Conservation (phyloP, 2,888 invertebrate species). For the Adineta ricciae region DNA sequence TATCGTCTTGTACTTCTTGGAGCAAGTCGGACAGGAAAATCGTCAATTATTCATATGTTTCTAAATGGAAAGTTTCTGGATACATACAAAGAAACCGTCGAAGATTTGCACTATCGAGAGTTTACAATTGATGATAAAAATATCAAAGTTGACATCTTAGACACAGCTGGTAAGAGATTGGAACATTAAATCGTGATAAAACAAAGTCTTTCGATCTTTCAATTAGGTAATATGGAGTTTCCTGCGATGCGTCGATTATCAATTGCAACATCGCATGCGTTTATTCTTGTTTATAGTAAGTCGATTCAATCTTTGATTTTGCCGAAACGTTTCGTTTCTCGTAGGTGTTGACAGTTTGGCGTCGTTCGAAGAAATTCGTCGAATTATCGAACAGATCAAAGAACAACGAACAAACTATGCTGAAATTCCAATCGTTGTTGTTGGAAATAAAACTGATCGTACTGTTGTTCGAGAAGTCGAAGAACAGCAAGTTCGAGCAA, state of each 20-base stretch:
- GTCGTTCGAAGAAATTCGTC: conserved; percentile 44
- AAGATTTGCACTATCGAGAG: conserved; percentile 82
- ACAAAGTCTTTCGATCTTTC: not conserved
- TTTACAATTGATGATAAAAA: conserved; percentile 67
- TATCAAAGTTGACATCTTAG: conserved; percentile 77
- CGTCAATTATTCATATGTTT: conserved; percentile 81
- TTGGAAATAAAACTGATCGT: conserved; percentile 79
- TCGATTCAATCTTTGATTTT: not conserved
- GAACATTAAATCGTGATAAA: not conserved
- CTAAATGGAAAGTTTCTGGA: conserved; percentile 75
- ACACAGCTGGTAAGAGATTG: conserved; percentile 61
- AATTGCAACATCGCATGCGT: conserved; percentile 86
- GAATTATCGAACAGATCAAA: conserved; percentile 59
- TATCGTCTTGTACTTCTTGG: conserved; percentile 73
- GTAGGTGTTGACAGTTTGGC: conserved; percentile 40
- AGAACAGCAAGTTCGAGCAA: not conserved
- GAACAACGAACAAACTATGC: conserved; percentile 66
- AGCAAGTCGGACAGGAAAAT: conserved; percentile 79
- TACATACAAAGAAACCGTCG: conserved; percentile 84
- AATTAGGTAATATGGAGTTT: conserved; percentile 70
- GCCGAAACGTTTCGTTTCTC: not conserved
- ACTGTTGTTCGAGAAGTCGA: not conserved
- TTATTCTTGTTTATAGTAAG: conserved; percentile 70
- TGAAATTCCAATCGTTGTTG: conserved; percentile 82
- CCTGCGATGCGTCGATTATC: conserved; percentile 90